Base-by-base conservation (phyloP, 2,888 invertebrate genomes). In the Nephrocerus scutellatus region DNA sequence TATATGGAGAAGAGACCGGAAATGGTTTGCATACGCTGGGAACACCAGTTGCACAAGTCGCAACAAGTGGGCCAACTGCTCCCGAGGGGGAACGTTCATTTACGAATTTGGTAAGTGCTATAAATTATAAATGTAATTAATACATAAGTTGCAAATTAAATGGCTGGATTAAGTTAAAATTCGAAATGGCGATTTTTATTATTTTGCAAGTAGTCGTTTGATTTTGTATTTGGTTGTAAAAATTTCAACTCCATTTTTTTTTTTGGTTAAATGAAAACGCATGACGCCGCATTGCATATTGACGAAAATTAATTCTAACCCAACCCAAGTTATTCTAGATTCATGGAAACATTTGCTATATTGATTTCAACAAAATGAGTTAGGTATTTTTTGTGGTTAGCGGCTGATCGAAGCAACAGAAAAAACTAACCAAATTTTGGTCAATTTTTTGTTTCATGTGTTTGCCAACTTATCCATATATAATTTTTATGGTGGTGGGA, bases 1-100 rank as follows among this genome's bases (percentile, higher is more conserved):
- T 90, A 52, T 90, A 89, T 71, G 89, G 89, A 48, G 87, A 88
- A 68, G 88, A 89, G 68, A 67, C 70, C 59, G 69, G 68, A 48
- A 68, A 69, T 64, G 68, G 68, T 53, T 61, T 69, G 51, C 70
- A 69, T 49, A 68, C 70, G 42, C 58, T 68, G 51, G 68, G 67
- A 39, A 66, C 69, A 49, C 69, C 68, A 49, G 68, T 69, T 53
- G 69, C 68, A 48, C 68, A 68, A 54, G 63, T 67, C 56, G 68
- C 67, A 49, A 66, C 68, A 47, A 63, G 66, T 47, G 68, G 67
- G 36, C 68, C 69, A 37, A 68, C 68, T 28, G 68, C 66, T 48
- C 68, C 70, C 44, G 69, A 69, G 50, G 68, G 68, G 44, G 69
- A 69, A 55, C 61, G 69, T 50, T 69, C 69, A 29, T 69, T 69